These are phyloP conservation scores for Momotus momota DNA, from an alignment of 2,797 vertebrate genomes.

Conservation along the genomic window DNA sequence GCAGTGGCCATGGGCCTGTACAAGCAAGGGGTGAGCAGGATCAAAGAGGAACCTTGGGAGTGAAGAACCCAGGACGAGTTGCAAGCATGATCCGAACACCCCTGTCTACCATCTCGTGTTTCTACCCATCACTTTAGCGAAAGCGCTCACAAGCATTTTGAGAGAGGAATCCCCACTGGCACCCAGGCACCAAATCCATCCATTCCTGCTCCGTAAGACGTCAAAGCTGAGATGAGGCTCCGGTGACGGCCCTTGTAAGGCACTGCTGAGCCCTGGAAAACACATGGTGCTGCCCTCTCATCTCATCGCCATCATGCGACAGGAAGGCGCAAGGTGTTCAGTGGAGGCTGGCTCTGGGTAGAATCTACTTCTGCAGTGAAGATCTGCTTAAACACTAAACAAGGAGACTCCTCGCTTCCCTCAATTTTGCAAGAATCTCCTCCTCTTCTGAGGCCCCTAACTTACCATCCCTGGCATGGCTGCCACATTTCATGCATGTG, in stretches of 20 bases:
- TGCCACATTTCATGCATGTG: rapidly evolving
- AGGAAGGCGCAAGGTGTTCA: neutral
- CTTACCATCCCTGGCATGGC: neutral
- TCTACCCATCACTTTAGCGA: neutral
- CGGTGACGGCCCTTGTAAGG: rapidly evolving
- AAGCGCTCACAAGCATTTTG: neutral
- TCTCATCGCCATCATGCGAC: neutral
- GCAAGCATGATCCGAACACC: neutral
- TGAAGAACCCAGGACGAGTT: neutral
- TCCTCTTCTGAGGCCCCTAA: neutral
- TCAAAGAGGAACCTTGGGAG: neutral
- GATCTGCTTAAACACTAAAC: neutral
- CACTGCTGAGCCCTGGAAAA: neutral
- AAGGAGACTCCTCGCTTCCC: neutral
- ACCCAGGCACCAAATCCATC: neutral
- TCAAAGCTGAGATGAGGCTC: neutral
- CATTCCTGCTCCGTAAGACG: neutral
- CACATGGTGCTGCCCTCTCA: neutral
- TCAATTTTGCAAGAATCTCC: neutral
- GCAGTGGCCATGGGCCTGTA: neutral
- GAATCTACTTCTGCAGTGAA: neutral
- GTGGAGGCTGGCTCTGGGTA: neutral
- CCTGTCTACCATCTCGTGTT: neutral
- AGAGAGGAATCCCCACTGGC: neutral
- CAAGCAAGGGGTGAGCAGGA: neutral